Base-by-base conservation (phyloP, 2,888 invertebrate genomes). In the Criorhina ranunculi region DNA sequence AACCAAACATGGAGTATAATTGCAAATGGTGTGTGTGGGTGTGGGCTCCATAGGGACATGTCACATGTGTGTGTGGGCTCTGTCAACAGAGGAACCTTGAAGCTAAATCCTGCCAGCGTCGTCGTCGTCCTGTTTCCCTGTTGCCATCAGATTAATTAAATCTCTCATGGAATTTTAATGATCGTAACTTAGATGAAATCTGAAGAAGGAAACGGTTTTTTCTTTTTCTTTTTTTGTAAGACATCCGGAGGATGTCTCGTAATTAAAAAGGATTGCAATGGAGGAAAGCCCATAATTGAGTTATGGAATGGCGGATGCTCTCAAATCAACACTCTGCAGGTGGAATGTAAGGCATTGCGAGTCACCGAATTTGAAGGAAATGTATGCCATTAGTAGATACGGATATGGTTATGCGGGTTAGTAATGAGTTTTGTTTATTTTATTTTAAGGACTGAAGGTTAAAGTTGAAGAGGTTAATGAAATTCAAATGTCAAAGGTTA, bases 91-190 rank as follows among this genome's bases (percentile, higher is more conserved):
- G 31, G 11, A 37, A 15, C 79, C 79, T 75, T 80, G 66, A 11
- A 73, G 67, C 42, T 60, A n/a, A 37, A 15, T 37, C 31, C 1
- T 40, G 5, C 24, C 4, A 24, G 24, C 24, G 29, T 1, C 29
- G 53, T 35, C 31, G 8, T n/a, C n/a, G 11, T 12, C 12, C 1
- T 33, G n/a, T 5, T 33, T 33, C 44, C 37, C 33, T 17, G 24
- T 17, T 42, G 42, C 51, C 42, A 8, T 35, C 29, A 66, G 77
- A 82, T 78, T 78, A 72, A 83, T 78, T 67, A 64, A 35, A 60
- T 78, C 72, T 60, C 59, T 73, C 64, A 66, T 72, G 82, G 82
- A 67, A 78, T 83, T 60, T 72, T 83, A 83, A 83, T 83, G 67
- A 67, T 78, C 24, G 78, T 62, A 83, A 83, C 78, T 72, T 78